phyloP scores from a whole-genome alignment of 2,797 vertebrate genomes.

The Denticeps clupeoides region DNA sequence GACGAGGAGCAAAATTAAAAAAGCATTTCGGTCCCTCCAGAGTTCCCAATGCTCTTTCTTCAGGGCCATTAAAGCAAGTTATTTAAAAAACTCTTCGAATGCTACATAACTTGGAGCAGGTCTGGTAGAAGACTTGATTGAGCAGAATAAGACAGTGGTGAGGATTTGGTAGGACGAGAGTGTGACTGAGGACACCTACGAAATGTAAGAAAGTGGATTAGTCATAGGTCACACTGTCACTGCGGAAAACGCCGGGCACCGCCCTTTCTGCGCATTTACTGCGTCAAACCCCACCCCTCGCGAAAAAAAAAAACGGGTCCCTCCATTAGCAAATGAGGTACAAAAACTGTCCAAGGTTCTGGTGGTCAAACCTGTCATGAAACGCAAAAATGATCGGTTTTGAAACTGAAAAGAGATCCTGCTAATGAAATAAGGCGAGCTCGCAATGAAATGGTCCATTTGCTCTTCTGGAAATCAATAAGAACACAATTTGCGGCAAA shows the following conservation, averaged over 20 bases:
- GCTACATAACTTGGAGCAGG: no score
- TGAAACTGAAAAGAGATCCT: constrained; percentile 5
- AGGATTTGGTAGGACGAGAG: constrained; percentile 22
- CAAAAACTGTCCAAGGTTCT: constrained; percentile 2
- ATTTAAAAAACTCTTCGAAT: no score
- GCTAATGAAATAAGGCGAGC: constrained; percentile 20
- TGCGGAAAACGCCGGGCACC: constrained; percentile 59
- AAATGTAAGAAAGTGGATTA: constrained; percentile 42
- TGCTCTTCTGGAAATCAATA: constrained; percentile 35
- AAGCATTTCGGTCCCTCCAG: no score
- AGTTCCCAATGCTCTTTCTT: no score
- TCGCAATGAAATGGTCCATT: constrained; percentile 15
- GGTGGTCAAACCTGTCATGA: not conserved
- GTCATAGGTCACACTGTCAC: constrained; percentile 55
- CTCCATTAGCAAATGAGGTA: constrained; percentile 3
- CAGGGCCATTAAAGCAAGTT: no score
- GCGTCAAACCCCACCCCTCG: constrained; percentile 62
- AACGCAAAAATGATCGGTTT: not conserved
- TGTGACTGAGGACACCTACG: constrained; percentile 39
- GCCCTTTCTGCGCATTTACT: constrained; percentile 66
- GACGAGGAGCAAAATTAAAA: no score
- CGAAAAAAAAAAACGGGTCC: constrained; percentile 8
- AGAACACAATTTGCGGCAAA: constrained; percentile 38
- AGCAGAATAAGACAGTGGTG: constrained; percentile 7
- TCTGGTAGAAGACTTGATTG: constrained; percentile 12